Conservation (phyloP, 2,888 invertebrate genomes). For the Ceratothoa steindachneri region DNA sequence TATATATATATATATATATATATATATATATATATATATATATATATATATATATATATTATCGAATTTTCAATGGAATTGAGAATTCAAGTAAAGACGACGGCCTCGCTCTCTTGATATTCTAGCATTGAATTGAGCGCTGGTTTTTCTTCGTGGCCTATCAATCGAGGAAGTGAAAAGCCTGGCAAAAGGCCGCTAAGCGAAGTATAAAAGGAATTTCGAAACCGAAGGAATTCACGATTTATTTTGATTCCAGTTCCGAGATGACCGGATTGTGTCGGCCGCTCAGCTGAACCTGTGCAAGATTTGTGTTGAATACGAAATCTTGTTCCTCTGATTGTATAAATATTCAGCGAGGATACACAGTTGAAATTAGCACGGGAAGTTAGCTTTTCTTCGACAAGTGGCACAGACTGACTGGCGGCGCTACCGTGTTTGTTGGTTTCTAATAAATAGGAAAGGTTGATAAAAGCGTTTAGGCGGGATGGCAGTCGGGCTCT, state of each 20-base stretch:
- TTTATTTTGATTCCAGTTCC: conserved; percentile 6
- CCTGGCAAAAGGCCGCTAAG: not conserved
- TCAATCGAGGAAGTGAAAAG: conserved; percentile 9
- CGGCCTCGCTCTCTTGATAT: not conserved
- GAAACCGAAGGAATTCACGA: not conserved
- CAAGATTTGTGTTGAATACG: not conserved
- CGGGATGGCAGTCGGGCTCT: too few relatives aligned
- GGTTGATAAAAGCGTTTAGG: not conserved
- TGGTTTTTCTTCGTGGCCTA: not conserved
- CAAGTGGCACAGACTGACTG: not conserved
- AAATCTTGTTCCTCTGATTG: conserved; percentile 3
- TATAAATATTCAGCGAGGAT: conserved; percentile 4
- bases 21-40: conserved; percentile 14
- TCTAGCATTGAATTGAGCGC: not conserved
- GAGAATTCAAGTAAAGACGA: not conserved
- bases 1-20: conserved; percentile 10
- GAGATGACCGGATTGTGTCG: conserved; percentile 4
- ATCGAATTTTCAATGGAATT: not conserved
- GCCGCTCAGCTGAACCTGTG: conserved; percentile 4
- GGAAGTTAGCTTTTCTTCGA: not conserved
- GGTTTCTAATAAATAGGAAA: conserved; percentile 3
- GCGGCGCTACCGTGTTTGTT: not conserved
- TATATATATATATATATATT: conserved; percentile 14
- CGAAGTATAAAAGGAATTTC: conserved; percentile 1
- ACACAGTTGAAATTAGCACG: not conserved